Conservation (phyloP, 2,888 invertebrate genomes). For the Microplitis manilae region DNA sequence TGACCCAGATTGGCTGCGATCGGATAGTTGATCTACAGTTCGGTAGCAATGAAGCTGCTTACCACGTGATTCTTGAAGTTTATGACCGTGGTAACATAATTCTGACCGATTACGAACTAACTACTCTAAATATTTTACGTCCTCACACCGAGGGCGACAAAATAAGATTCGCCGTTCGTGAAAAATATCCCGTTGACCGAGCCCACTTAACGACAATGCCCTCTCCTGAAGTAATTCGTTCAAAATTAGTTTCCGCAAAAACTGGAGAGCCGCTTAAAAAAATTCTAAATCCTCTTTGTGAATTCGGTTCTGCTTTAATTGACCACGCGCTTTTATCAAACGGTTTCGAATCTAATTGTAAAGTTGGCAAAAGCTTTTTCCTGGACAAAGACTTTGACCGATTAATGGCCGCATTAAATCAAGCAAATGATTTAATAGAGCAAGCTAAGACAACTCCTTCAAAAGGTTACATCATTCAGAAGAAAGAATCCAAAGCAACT, state of each 20-base stretch:
- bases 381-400: conserved; percentile 75
- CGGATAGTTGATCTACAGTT: conserved; percentile 96
- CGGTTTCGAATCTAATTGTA: conserved; percentile 77
- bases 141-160: conserved; percentile 94
- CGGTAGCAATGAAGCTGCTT: conserved; percentile 92
- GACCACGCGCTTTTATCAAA: conserved; percentile 88
- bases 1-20: conserved; percentile 92
- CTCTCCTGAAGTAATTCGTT: conserved; percentile 75
- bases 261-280: conserved; percentile 86
- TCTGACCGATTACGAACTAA: conserved; percentile 91
- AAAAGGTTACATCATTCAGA: conserved; percentile 88
- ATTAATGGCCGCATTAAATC: conserved; percentile 78
- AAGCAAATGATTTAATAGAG: conserved; percentile 79
- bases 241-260: conserved; percentile 78
- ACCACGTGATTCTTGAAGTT: conserved; percentile 94
- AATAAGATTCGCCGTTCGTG: conserved; percentile 90
- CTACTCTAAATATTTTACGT: conserved; percentile 92
- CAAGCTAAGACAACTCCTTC: conserved; percentile 72
- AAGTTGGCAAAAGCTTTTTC: conserved; percentile 80
- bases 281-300: conserved; percentile 86
- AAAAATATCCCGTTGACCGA: conserved; percentile 88
- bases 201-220: conserved; percentile 79
- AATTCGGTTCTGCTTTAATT: conserved; percentile 92
- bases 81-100: conserved; percentile 97
- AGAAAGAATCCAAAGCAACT: conserved; percentile 81